Conservation (phyloP, 2,888 invertebrate genomes). For the Nephrotoma guestfalica region DNA sequence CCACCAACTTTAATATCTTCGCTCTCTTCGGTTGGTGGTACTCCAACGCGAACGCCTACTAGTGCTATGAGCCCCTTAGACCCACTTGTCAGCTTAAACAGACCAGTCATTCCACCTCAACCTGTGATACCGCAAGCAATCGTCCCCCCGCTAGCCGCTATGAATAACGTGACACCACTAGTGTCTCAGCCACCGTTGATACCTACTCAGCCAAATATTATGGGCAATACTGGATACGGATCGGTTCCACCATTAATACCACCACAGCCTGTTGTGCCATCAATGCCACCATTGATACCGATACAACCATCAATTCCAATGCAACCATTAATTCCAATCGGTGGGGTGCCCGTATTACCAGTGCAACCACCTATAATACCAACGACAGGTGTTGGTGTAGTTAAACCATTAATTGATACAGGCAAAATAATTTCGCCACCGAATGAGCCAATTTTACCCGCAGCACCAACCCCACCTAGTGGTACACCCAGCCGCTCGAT, state of each 20-base stretch:
- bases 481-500: constrained; percentile 31
- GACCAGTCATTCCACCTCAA: constrained; percentile 7
- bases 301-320: constrained; percentile 12
- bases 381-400: background rate
- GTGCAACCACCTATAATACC: background rate
- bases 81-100: constrained; percentile 18
- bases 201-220: background rate
- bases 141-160: background rate
- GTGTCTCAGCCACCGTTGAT: background rate
- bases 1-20: constrained; percentile 63
- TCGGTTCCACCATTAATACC: constrained; percentile 4
- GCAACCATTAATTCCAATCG: constrained; percentile 17
- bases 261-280: constrained; percentile 1
- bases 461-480: constrained; percentile 26
- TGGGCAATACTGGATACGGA: background rate
- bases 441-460: constrained; percentile 15
- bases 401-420: background rate
- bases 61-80: constrained; percentile 27
- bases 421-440: background rate
- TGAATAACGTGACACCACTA: background rate
- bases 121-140: constrained; percentile 13
- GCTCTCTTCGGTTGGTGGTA: constrained; percentile 40
- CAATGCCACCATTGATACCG: constrained; percentile 6
- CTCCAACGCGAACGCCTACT: constrained; percentile 27
- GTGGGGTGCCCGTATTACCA: background rate